These are phyloP conservation scores for Strix uralensis DNA, from an alignment of 2,113 vertebrate species.

Conservation along the genomic window DNA sequence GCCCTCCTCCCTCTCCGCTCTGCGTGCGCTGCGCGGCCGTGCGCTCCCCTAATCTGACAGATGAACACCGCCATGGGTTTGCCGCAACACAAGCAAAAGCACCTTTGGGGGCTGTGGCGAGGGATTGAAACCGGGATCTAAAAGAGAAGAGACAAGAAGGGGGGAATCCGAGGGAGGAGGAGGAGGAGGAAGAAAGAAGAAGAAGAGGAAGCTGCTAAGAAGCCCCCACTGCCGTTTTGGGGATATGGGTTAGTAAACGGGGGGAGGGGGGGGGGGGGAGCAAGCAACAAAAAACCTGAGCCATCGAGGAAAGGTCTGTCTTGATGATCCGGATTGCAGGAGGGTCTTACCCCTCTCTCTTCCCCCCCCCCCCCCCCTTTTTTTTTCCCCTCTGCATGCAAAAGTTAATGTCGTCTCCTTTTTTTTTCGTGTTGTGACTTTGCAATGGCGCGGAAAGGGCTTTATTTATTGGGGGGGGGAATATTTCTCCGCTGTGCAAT, in stretches of 20 bases:
- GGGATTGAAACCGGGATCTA: constrained; percentile 61
- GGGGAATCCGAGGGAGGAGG: background rate
- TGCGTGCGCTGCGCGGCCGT: constrained; percentile 51
- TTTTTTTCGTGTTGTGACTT: background rate
- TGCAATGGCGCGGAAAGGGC: constrained; percentile 49
- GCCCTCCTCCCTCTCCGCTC: constrained; percentile 34
- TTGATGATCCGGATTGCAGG: background rate
- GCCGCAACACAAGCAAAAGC: constrained; percentile 67
- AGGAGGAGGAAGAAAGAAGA: background rate
- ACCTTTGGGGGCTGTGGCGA: constrained; percentile 67
- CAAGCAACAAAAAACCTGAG: background rate
- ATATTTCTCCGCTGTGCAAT: background rate
- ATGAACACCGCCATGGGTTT: constrained; percentile 75
- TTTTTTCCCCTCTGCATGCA: constrained; percentile 5
- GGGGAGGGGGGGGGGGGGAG: background rate
- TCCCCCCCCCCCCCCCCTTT: background rate
- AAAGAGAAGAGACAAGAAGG: constrained; percentile 45
- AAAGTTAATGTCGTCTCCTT: constrained; percentile 61
- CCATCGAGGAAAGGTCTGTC: background rate
- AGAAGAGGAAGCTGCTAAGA: constrained; percentile 1
- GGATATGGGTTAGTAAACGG: constrained; percentile 68
- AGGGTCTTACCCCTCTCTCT: background rate
- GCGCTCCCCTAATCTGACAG: constrained; percentile 71
- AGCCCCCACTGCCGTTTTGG: background rate
- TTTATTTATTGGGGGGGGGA: background rate